Percentiles rank a stretch among this genome's conserved stretches.
These are phyloP conservation scores for Drosophila pegasa DNA, from an alignment of 2,888 invertebrate species.

Conservation along the genomic window DNA sequence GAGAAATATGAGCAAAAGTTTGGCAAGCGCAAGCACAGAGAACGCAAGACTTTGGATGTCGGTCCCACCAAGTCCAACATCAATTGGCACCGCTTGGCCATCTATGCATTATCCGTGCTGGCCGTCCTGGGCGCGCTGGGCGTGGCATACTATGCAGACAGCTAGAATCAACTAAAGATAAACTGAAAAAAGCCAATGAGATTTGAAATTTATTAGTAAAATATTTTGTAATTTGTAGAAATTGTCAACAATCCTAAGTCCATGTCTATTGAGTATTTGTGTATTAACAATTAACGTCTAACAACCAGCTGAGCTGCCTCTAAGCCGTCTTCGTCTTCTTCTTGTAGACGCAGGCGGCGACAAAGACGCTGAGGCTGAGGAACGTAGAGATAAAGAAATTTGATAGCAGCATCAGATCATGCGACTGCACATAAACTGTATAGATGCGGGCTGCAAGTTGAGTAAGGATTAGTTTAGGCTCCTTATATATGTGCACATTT, in stretches of 20 bases:
- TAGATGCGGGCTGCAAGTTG: constrained; percentile 90
- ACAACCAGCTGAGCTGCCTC: neutral
- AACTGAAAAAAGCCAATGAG: constrained; percentile 18
- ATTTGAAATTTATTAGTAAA: constrained; percentile 30
- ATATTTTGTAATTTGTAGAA: constrained; percentile 17
- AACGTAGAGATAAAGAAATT: constrained; percentile 91
- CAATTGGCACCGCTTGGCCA: constrained; percentile 62
- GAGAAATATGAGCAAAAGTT: constrained; percentile 92
- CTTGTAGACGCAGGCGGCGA: constrained; percentile 89
- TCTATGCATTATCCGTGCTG: constrained; percentile 56
- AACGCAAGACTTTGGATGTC: constrained; percentile 83
- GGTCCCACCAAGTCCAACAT: constrained; percentile 52
- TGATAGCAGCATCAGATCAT: constrained; percentile 89
- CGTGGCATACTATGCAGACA: constrained; percentile 77
- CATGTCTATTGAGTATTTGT: constrained; percentile 45
- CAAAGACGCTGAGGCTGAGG: constrained; percentile 89
- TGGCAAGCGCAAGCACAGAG: constrained; percentile 87
- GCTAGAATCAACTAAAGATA: constrained; percentile 37
- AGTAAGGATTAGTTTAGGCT: neutral
- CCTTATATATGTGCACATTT: neutral
- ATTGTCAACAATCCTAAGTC: constrained; percentile 33
- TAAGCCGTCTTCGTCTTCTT: constrained; percentile 80
- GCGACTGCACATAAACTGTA: constrained; percentile 92
- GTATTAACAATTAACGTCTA: neutral
- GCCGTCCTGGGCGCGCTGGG: constrained; percentile 67